Evolutionary conservation across 2,797 vertebrate species (phyloP), one percentile per base, ranked within the genome.

Genomic region (Lates japonicus): DNA sequence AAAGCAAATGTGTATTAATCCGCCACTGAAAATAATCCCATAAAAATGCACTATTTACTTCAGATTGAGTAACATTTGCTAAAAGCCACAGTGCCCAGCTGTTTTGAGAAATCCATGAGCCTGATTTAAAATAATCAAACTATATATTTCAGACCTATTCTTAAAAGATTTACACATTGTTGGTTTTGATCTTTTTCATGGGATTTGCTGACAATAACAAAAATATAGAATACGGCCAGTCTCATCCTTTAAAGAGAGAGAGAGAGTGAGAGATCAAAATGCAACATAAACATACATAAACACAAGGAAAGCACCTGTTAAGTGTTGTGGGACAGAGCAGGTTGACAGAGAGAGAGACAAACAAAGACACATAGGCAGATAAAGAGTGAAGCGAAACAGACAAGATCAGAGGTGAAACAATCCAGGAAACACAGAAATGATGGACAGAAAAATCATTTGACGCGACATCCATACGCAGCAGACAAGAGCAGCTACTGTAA

Each of bases 281-380:
- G 87, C 74, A 83, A 88, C 75, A 74, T 75, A 87, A 86, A 72
- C 68, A 85, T 69, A 88, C 74, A 72, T 78, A 87, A 86, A 74
- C 70, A 83, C 63, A 70, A 80, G 84, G 70, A 81, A 80, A 91
- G 87, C 82, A 87, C 44, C 55, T 83, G 85, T 89, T 57, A 51
- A 76, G 64, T 80, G 89, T 49, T n/a, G 76, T 65, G 60, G 49
- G 33, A 82, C 60, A 87, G 54, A 79, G 55, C 57, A 76, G n/a
- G 25, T 33, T 20, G 54, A 76, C 57, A 77, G 58, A 85, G 33
- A 85, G 66, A 85, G 66, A 83, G 48, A 84, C 31, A 87, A 33
- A 80, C 51, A 81, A 67, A 71, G 13, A 77, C 35, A 86, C 65
- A 80, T 54, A 88, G 62, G 79, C 63, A 83, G 51, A 66, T 52